phyloP scores from a whole-genome alignment of 2,797 vertebrate genomes.

The Mormyrus hasselquistii region DNA sequence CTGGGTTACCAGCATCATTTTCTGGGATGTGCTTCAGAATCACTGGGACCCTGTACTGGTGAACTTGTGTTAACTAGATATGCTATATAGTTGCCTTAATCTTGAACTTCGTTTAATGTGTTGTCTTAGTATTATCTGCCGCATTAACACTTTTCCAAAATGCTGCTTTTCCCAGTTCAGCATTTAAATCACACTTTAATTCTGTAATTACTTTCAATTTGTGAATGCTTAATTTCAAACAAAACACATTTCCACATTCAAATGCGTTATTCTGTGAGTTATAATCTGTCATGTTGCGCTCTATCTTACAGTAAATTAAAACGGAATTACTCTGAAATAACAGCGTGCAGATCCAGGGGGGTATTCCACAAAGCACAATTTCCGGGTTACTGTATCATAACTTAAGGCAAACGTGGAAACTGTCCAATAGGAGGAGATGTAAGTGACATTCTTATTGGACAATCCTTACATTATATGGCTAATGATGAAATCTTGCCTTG shows the following conservation, averaged over 20 bases:
- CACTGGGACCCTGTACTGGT: not conserved
- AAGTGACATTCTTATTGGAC: not conserved
- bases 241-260: not conserved
- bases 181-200: slow-evolving; percentile 1
- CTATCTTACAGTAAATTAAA: not conserved
- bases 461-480: not conserved
- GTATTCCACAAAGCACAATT: not conserved
- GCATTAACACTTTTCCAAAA: not conserved
- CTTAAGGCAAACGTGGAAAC: not conserved
- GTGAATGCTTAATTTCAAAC: not conserved
- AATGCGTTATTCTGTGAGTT: not conserved
- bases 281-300: not conserved
- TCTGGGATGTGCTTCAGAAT: not conserved
- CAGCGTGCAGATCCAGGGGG: not conserved
- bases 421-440: not conserved
- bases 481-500: not conserved
- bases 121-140: not conserved
- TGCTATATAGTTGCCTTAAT: not conserved
- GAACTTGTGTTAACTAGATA: not conserved
- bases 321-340: not conserved
- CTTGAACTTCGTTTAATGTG: not conserved
- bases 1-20: not conserved
- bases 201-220: not conserved
- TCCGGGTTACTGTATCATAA: not conserved
- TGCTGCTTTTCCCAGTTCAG: not conserved